Base-by-base conservation (phyloP, 2,797 vertebrate genomes). In the Gymnoscopelus braueri region DNA sequence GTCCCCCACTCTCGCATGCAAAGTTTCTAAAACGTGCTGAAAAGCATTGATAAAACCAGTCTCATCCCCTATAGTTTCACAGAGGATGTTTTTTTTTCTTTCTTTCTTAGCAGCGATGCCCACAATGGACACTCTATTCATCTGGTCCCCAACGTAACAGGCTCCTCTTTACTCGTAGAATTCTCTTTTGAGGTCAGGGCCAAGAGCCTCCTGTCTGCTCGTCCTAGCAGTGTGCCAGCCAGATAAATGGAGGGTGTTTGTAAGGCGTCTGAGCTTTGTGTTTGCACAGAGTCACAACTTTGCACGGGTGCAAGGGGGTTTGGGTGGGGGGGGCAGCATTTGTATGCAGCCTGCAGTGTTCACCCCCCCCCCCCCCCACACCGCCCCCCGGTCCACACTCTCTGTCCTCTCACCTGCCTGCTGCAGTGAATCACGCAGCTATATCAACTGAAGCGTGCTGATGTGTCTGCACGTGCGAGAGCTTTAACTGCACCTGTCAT, bases 401-500 rank as follows among this genome's bases (percentile, higher is more conserved):
- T 95, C 87, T 96, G 90, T 95, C 91, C 94, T 91, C 94, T 98
- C 96, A 98, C 97, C 97, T 98, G 96, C 96, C 96, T 93, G 92
- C 91, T 93, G 93, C 94, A 95, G 93, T 95, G 95, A 96, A 96
- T 96, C 95, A 95, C 85, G 90, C 92, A 93, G 91, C 93, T 79
- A 95, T 96, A 95, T 96, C 95, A 96, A 96, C 93, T 94, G 89
- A 92, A 89, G 81, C 95, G 92, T 89, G 95, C 94, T 95, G 94
- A 97, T 96, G 94, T 93, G 94, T 85, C 92, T 94, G 95, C 96
- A 96, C 92, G 93, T 96, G 96, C 92, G 92, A 92, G 90, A 89
- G 93, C 92, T 93, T 92, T 91, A 44, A 90, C 91, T 94, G 93
- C 95, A 97, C 95, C 96, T 97, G 96, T 94, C 94, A 1, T 52